Evolutionary conservation across 35 echinoderm and acorn worm species (phyloP).

Genomic region (Eucidaris tribuloides): DNA sequence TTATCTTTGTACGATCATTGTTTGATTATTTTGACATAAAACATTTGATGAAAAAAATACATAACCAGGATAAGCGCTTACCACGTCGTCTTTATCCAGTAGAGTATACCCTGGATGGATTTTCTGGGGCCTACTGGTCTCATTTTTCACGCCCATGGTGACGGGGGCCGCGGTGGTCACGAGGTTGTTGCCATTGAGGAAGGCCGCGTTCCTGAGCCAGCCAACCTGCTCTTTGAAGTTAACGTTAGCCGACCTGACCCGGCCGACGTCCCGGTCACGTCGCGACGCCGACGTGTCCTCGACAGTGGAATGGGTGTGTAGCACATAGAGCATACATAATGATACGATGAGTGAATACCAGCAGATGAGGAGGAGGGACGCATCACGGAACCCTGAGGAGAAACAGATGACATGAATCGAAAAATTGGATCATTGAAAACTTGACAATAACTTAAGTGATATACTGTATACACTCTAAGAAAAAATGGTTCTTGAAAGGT

Average conservation of each 20-base stretch:
- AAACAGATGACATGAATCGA: too few relatives aligned
- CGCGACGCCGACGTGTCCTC: background rate
- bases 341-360: constrained; percentile 11
- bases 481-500: too few relatives aligned
- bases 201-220: background rate
- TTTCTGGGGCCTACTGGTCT: background rate
- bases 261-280: background rate
- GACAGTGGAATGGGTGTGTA: background rate
- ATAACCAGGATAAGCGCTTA: too few relatives aligned
- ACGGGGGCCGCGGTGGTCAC: too few relatives aligned
- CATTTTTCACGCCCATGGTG: background rate
- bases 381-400: background rate
- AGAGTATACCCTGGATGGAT: background rate
- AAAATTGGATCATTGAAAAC: too few relatives aligned
- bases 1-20: too few relatives aligned
- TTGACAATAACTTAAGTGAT: too few relatives aligned
- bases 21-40: too few relatives aligned
- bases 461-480: too few relatives aligned
- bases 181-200: background rate
- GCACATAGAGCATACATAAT: constrained; percentile 20
- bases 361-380: constrained; percentile 7
- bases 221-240: background rate
- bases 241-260: background rate
- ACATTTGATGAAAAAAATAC: too few relatives aligned
- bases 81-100: background rate